These are phyloP conservation scores for Amazona vittata DNA, from an alignment of 2,113 vertebrate species.

Conservation along the genomic window DNA sequence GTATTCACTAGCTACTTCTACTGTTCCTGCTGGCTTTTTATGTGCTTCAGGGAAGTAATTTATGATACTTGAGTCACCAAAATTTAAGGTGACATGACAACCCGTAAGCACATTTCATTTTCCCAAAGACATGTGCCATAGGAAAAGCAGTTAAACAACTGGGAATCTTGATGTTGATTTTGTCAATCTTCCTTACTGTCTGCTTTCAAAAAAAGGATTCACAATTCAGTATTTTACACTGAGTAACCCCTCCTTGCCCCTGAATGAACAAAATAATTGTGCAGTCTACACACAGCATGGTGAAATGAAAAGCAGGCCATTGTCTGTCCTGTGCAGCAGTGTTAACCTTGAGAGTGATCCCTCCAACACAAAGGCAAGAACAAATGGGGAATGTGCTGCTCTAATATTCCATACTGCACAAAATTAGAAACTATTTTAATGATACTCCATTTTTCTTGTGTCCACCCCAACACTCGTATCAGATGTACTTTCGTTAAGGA, in stretches of 20 bases:
- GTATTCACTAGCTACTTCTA: background rate
- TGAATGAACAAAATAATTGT: background rate
- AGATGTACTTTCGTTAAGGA: background rate
- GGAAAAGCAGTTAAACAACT: background rate
- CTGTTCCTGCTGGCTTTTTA: background rate
- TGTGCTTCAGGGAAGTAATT: slow-evolving; percentile 22
- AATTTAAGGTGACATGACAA: slow-evolving; percentile 37
- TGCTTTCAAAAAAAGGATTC: background rate
- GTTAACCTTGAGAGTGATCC: background rate
- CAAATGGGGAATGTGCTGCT: background rate
- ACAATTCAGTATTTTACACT: background rate
- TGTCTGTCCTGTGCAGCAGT: background rate
- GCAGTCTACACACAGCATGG: accelerated
- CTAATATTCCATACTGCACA: background rate
- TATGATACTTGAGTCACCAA: slow-evolving; percentile 1
- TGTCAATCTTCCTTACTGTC: background rate
- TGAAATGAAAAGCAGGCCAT: background rate
- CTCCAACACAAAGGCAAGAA: background rate
- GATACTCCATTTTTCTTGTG: background rate
- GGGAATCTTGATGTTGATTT: background rate
- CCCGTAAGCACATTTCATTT: background rate
- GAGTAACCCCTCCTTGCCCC: background rate
- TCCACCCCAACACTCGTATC: background rate
- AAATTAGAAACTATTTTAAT: background rate
- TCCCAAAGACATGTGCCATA: background rate